Evolutionary conservation across 2,888 invertebrate species (phyloP), one percentile per base, ranked within the genome.

Genomic region (Drosophila algonquin): DNA sequence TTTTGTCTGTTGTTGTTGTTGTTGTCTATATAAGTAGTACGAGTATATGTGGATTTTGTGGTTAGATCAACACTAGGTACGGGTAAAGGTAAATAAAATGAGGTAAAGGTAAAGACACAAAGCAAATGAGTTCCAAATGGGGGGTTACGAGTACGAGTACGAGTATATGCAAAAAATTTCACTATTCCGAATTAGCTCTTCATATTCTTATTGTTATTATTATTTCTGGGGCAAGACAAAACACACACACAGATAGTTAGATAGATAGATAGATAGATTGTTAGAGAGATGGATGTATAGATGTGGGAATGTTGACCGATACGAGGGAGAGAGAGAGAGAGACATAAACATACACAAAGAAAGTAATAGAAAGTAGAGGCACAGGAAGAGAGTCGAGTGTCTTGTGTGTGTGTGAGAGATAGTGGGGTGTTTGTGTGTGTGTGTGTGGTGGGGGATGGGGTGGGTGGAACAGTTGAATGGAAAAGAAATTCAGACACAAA

Each of bases 131-230:
- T 80, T 81, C 75, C 84, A 76, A 84, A 84, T 84, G 67, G 67
- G 24, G 24, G 24, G 24, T 55, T 62, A 67, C 73, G 61, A 21
- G 21, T 21, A 21, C 21, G 21, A 21, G 71, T 56, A 78, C 72
- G 70, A 63, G 65, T 74, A 63, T 71, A 79, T 73, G 67, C 60
- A 68, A 80, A 78, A 63, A 63, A 79, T 76, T 79, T 60, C 71
- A 76, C 46, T 75, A 76, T 86, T 87, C 87, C 86, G 79, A 86
- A 84, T 86, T 77, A 84, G 88, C 84, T 87, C 86, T 76, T 75
- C 60, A 68, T 74, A 53, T 79, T 67, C 24, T 65, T 24, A 10
- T 51, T 40, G 30, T 35, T 47, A 32, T 24, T 55, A 27, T 56
- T 44, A 10, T n/a, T 21, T 47, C 57, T 54, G 64, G 73, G 70